Base-by-base conservation (phyloP, 2,797 vertebrate genomes). In the Buphagus erythrorhynchus region DNA sequence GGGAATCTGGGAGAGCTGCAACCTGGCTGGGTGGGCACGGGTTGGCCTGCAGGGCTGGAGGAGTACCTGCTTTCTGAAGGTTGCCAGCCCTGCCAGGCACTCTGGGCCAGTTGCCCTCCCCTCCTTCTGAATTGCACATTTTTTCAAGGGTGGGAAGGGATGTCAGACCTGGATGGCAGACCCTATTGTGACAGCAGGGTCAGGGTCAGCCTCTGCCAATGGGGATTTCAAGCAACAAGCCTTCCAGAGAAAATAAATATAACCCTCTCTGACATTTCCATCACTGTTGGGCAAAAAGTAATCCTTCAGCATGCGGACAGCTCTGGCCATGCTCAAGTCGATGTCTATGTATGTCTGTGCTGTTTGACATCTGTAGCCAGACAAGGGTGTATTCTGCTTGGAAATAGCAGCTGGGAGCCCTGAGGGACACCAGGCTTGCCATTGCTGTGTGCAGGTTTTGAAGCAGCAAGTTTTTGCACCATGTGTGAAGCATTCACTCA, bases 191-290 rank as follows among this genome's bases (percentile, higher is more conserved):
- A 63, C 31, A 36, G 49, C 9, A 45, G 43, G 43, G 40, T 86
- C 74, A 68, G 65, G 58, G 25, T 55, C 82, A 83, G 62, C 58
- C 71, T 59, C 79, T 92, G 57, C 43, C 0, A 0, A n/a, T 28
- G 40, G 74, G 71, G 43, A 65, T 88, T 91, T 91, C 75, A 66
- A 73, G 57, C 61, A 80, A 40, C 1, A 11, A 90, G 35, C 15
- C 31, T 88, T 65, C 31, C 38, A 65, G 62, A 91, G 84, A 38
- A 83, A 90, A 66, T 19, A 94, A 88, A 91, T 75, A 91, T 86
- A 93, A 74, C 1, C 10, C 9, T 38, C 49, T 86, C 43, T 85
- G 91, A 81, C 85, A 75, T 84, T 86, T 92, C 0, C 7, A 48
- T 90, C 65, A 24, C 2, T 1, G 22, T 21, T 0, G 0, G 40